These are phyloP conservation scores for Eunapius fragilis DNA, from an alignment of 37 sponge, comb jelly and placozoan species.

Conservation along the genomic window DNA sequence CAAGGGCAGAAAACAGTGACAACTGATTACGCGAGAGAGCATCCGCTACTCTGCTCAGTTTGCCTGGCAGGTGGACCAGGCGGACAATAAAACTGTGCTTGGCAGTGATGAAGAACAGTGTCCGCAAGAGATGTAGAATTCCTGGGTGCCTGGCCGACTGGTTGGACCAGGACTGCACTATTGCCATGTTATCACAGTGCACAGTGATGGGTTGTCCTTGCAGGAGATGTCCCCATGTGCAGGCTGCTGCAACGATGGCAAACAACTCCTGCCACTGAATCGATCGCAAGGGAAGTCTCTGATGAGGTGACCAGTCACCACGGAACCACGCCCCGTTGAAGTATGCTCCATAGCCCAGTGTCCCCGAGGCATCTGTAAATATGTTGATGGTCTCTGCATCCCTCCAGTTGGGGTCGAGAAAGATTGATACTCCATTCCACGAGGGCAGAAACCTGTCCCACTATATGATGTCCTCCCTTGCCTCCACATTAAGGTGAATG, in stretches of 20 bases:
- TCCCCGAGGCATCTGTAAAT: slow-evolving; percentile 37
- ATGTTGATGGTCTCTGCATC: slow-evolving; percentile 13
- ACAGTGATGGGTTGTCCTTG: background rate
- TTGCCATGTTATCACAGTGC: slow-evolving; percentile 30
- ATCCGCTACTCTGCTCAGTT: slow-evolving; percentile 12
- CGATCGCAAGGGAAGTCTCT: background rate
- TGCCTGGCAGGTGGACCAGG: slow-evolving; percentile 26
- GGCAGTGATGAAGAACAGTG: slow-evolving; percentile 11
- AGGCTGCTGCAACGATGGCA: slow-evolving; percentile 16
- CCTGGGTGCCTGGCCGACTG: background rate
- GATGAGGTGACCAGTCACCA: slow-evolving; percentile 26
- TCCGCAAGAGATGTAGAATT: slow-evolving; percentile 12
- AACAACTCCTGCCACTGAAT: slow-evolving; percentile 18
- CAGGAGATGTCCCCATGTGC: slow-evolving; percentile 20
- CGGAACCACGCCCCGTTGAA: slow-evolving; percentile 30
- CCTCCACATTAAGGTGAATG: background rate
- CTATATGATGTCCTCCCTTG: slow-evolving; percentile 15
- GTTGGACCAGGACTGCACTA: slow-evolving; percentile 2
- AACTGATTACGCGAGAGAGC: slow-evolving; percentile 12
- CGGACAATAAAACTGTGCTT: background rate
- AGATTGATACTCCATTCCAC: slow-evolving; percentile 23
- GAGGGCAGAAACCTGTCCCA: slow-evolving; percentile 10
- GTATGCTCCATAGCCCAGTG: slow-evolving; percentile 38
- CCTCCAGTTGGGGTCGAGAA: background rate
- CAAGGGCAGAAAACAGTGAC: background rate